phyloP scores from a whole-genome alignment of 1,140 invertebrate genomes.

The Drosophila pectinifera region DNA sequence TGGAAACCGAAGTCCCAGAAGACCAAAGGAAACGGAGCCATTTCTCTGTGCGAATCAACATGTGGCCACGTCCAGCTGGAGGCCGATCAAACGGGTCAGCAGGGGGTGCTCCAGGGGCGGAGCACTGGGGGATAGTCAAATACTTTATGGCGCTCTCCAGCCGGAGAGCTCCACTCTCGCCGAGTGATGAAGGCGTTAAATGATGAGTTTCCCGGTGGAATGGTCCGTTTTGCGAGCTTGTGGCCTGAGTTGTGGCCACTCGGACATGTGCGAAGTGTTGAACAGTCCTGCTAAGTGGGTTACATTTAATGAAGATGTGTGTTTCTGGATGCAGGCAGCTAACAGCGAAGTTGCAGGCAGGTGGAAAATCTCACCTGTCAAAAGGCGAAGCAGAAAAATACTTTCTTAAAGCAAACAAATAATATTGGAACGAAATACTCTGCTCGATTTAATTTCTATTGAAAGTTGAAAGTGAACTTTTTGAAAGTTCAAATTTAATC shows the following conservation, averaged over 20 bases:
- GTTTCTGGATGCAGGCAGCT: not conserved
- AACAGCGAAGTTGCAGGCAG: slow-evolving; percentile 13
- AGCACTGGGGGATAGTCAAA: slow-evolving; percentile 50
- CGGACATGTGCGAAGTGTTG: slow-evolving; percentile 57
- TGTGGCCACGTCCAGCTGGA: slow-evolving; percentile 51
- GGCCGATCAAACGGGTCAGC: slow-evolving; percentile 56
- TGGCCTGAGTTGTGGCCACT: slow-evolving; percentile 50
- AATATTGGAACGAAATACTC: too few species aligned
- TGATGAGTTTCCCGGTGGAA: slow-evolving; percentile 40
- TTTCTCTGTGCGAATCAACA: slow-evolving; percentile 52
- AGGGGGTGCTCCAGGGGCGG: slow-evolving; percentile 39
- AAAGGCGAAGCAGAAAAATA: slow-evolving; percentile 4
- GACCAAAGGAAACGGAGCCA: slow-evolving; percentile 40
- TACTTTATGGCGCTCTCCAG: slow-evolving; percentile 37
- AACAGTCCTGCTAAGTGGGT: slow-evolving; percentile 40
- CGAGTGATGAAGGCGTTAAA: slow-evolving; percentile 53
- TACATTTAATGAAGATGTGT: slow-evolving; percentile 56
- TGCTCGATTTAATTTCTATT: too few species aligned
- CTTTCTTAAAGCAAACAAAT: not conserved
- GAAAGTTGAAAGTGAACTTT: too few species aligned
- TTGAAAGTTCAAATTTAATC: too few species aligned
- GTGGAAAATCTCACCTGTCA: slow-evolving; percentile 27
- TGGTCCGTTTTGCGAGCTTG: slow-evolving; percentile 13
- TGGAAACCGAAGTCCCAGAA: slow-evolving; percentile 26
- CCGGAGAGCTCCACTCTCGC: slow-evolving; percentile 12